Base-by-base conservation (phyloP, 2,797 vertebrate species). In the Aldrovandia affinis region DNA sequence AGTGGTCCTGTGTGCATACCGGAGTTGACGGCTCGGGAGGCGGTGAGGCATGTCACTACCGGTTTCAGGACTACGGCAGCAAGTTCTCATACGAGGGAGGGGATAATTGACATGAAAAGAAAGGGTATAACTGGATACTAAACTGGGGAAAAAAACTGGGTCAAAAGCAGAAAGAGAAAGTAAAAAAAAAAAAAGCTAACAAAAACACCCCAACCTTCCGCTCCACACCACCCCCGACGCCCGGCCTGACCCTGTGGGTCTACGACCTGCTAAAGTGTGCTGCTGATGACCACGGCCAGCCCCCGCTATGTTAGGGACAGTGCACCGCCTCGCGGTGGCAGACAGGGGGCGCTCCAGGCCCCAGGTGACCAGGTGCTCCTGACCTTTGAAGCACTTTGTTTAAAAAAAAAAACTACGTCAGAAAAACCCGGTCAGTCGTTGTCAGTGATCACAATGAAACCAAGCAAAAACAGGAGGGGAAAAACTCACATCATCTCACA, bases 341-440 rank as follows among this genome's bases (percentile, higher is more conserved):
- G 77, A 79, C 20, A 14, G 47, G n/a, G 42, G 20, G 25, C 42
- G n/a, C 73, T 22, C 39, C 39, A 39, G 7, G 42, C n/a, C 39
- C 42, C 44, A 52, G 50, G 73, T 44, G 42, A 47, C 73, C 22
- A 77, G 42, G 73, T 77, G 10, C 73, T 77, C 73, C 73, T 77
- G 39, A 77, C 22, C n/a, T n/a, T n/a, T 12, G 73, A 44, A 7
- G 42, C n/a, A 6, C 39, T 77, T 77, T 39, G 20, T 22, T 20
- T n/a, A n/a, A n/a, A n/a, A n/a, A 59, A 63, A 5, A 73, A 22
- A 77, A n/a, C 42, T 75, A 86, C 52, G 78, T 68, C 77, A 73
- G 81, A 85, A 88, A 84, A 42, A n/a, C n/a, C 44, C 65, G 73
- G 84, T 65, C 59, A 28, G n/a, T n/a, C n/a, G n/a, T n/a, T n/a